Evolutionary conservation across 2,113 vertebrate genomes (phyloP), one percentile per base, ranked within the genome.

Genomic region (Anas platyrhynchos): DNA sequence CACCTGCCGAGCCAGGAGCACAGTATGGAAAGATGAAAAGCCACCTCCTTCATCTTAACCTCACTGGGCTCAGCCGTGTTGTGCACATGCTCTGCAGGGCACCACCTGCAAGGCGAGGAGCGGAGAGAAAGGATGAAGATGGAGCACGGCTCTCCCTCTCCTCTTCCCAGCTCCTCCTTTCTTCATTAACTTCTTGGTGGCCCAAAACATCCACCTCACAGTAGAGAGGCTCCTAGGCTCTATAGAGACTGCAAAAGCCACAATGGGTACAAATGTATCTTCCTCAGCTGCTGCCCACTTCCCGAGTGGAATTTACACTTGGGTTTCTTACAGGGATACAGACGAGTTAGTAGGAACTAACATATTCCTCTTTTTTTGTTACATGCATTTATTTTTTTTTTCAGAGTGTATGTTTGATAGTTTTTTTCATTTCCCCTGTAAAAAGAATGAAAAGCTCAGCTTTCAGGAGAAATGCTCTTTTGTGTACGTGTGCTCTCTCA

Each of bases 271-370:
- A 58, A 92, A 23, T 0, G 0, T 7, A 55, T 82, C 83, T 91
- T 96, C 94, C 93, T 95, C 92, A 88, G 86, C 55, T 68, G 48
- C 87, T 96, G 56, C 93, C 94, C 94, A 97, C 95, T 96, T 96
- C 94, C 95, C 94, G 94, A 86, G 78, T 86, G 95, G 94, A 96
- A 96, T 96, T 95, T 92, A 93, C 96, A 52, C 38, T 86, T 91
- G 68, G 25, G 86, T 86, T 91, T 89, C 44, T 93, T 73, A 72
- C 2, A 96, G 36, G 93, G 80, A 96, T 94, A 95, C 80, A 86
- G 48, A 86, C 43, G 82, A 88, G 61, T 66, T 82, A 95, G 29
- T 27, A 91, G 93, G 95, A 97, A 96, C 80, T 95, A 96, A 91
- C 31, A 8, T 94, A 94, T 97, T 97, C 96, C 94, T 86, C 96